These are phyloP conservation scores for Drosophila nigrodunni DNA, from an alignment of 1,140 invertebrate genomes.

Conservation along the genomic window DNA sequence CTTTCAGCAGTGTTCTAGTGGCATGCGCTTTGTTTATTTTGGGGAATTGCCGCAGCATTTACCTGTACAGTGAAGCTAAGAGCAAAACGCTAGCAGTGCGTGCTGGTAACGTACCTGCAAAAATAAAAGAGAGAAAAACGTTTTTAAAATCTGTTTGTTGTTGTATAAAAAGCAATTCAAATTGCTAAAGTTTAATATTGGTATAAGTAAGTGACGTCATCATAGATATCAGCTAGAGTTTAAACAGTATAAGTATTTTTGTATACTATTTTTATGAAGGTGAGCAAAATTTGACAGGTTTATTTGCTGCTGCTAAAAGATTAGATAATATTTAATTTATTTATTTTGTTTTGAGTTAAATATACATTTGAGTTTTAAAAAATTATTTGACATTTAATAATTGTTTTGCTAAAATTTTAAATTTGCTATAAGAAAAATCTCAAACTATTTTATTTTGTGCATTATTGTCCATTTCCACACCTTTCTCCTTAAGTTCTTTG, in stretches of 20 bases:
- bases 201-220: neutral
- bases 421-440: too few relatives aligned
- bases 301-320: too few relatives aligned
- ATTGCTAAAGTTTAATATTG: constrained; percentile 15
- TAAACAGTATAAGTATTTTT: too few relatives aligned
- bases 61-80: constrained; percentile 13
- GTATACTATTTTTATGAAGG: too few relatives aligned
- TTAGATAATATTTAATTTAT: too few relatives aligned
- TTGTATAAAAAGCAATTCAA: constrained; percentile 3
- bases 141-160: constrained; percentile 10
- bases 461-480: neutral
- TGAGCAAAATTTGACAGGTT: too few relatives aligned
- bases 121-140: neutral
- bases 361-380: too few relatives aligned
- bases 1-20: neutral
- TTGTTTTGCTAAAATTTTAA: too few relatives aligned
- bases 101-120: constrained; percentile 61
- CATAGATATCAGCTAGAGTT: neutral
- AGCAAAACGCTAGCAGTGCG: neutral
- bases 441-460: too few relatives aligned
- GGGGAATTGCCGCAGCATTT: neutral
- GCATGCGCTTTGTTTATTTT: constrained; percentile 10
- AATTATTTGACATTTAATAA: too few relatives aligned
- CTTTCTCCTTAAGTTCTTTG: constrained; percentile 19
- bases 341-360: too few relatives aligned